phyloP scores from a whole-genome alignment of 1,140 invertebrate species.

The Harpegnathos saltator region DNA sequence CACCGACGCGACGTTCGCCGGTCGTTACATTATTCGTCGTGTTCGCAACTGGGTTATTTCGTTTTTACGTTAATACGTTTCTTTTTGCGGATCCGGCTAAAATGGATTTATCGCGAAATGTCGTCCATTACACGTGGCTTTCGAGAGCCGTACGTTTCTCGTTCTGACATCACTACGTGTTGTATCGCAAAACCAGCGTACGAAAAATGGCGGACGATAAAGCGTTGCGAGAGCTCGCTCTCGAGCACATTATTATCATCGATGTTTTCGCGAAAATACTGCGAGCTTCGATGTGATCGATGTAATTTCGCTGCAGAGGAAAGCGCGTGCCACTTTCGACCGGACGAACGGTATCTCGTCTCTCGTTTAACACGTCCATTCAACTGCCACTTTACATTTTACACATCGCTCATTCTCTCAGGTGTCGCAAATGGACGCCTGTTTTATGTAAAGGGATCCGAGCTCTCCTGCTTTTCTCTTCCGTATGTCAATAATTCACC shows the following conservation, averaged over 20 bases:
- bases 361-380: conserved; percentile 42
- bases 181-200: conserved; percentile 17
- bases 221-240: conserved; percentile 22
- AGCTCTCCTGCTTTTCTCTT: background rate
- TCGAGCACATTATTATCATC: conserved; percentile 26
- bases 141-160: conserved; percentile 20
- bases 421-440: conserved; percentile 27
- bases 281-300: conserved; percentile 43
- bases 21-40: background rate
- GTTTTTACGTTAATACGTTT: background rate
- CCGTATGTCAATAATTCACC: background rate
- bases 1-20: background rate
- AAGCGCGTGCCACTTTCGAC: conserved; percentile 31
- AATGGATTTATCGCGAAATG: background rate
- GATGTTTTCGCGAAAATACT: conserved; percentile 45
- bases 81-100: background rate
- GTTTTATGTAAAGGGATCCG: background rate
- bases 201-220: conserved; percentile 39
- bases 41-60: background rate
- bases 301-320: conserved; percentile 23
- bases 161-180: background rate
- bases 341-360: conserved; percentile 22
- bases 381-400: conserved; percentile 44
- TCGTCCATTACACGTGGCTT: background rate
- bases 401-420: conserved; percentile 19